phyloP scores from a whole-genome alignment of 2,797 vertebrate species.

The Scolopax bukidnonensis region DNA sequence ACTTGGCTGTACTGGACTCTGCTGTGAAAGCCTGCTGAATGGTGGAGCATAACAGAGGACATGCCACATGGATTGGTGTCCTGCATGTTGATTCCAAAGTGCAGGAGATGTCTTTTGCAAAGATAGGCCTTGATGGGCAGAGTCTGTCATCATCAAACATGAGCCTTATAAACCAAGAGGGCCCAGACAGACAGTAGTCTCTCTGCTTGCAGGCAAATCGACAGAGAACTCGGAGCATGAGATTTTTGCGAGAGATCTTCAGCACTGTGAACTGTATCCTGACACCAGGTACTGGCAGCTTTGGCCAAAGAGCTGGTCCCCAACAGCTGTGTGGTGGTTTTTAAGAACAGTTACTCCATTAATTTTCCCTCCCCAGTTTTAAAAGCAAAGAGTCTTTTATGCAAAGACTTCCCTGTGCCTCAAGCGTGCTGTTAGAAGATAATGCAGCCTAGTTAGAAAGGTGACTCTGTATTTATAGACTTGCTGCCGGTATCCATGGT shows the following conservation, averaged over 20 bases:
- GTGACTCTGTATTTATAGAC: background rate
- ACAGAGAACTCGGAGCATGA: slow-evolving; percentile 70
- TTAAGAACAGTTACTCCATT: background rate
- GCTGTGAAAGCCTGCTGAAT: background rate
- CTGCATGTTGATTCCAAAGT: background rate
- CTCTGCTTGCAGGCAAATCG: slow-evolving; percentile 70
- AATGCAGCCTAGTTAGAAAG: background rate
- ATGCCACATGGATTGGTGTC: background rate
- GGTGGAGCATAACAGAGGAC: background rate
- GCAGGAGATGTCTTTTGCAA: background rate
- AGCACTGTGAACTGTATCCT: slow-evolving; percentile 66
- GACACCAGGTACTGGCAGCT: slow-evolving; percentile 70
- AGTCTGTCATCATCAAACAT: background rate
- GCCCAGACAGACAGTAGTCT: background rate
- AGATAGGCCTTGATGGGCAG: background rate
- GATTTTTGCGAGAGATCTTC: slow-evolving; percentile 64
- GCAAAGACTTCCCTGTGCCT: background rate
- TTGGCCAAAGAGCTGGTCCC: background rate
- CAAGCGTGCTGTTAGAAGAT: background rate
- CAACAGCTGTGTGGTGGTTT: background rate
- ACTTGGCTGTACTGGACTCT: background rate
- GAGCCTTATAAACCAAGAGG: background rate
- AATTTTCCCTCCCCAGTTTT: background rate
- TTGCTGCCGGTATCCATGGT: background rate
- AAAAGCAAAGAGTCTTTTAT: background rate